phyloP scores from a whole-genome alignment of 2,888 invertebrate genomes.

The Stratiomys singularior region DNA sequence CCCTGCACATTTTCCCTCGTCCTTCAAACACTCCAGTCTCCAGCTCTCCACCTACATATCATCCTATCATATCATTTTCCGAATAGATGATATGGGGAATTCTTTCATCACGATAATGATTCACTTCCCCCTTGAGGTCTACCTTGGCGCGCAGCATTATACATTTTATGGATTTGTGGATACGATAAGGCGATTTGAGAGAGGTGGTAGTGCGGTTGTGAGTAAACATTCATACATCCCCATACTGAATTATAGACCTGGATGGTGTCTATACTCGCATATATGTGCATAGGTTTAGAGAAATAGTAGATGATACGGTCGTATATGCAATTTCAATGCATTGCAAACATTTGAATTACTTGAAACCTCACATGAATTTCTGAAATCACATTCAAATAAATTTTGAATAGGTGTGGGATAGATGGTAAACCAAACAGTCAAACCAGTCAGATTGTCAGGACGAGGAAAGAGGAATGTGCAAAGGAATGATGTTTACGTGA shows the following conservation, averaged over 20 bases:
- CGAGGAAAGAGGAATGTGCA: background rate
- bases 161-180: background rate
- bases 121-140: conserved; percentile 1
- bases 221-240: background rate
- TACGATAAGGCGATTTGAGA: background rate
- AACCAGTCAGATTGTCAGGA: background rate
- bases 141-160: background rate
- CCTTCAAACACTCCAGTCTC: background rate
- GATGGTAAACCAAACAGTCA: conserved; percentile 15
- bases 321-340: conserved; percentile 51
- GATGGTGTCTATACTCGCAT: too few species aligned
- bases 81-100: conserved; percentile 14
- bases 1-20: background rate
- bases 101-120: conserved; percentile 37
- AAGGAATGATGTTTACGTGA: background rate
- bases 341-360: conserved; percentile 51
- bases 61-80: background rate
- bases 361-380: conserved; percentile 49
- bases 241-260: too few species aligned
- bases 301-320: background rate
- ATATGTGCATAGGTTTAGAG: background rate
- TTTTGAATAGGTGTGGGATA: conserved; percentile 15
- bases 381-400: conserved; percentile 48
- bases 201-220: background rate
- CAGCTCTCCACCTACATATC: background rate